These are phyloP conservation scores for Helostoma temminkii DNA, from an alignment of 2,797 vertebrate genomes.

Conservation along the genomic window DNA sequence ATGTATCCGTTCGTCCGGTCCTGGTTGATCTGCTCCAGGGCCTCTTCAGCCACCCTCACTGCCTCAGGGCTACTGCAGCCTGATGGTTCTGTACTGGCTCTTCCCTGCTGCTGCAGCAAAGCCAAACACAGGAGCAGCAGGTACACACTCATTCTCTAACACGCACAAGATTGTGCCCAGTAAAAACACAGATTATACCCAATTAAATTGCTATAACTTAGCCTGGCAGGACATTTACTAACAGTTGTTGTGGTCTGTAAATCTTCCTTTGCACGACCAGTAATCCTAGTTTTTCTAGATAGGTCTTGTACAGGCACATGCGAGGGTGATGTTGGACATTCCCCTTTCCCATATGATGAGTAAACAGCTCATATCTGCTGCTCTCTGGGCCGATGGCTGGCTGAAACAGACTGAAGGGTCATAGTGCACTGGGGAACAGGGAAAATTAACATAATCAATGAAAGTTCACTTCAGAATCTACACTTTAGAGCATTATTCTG, in stretches of 20 bases:
- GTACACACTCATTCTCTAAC: constrained; percentile 59
- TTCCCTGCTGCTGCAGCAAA: constrained; percentile 51
- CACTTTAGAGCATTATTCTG: not conserved
- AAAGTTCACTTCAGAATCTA: not conserved
- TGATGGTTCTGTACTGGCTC: constrained; percentile 25
- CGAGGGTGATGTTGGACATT: constrained; percentile 56
- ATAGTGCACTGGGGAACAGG: constrained; percentile 52
- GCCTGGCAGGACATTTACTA: constrained; percentile 9
- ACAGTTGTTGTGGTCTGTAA: not conserved
- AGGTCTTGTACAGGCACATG: constrained; percentile 9
- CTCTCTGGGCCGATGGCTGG: constrained; percentile 50
- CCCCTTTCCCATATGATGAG: constrained; percentile 39
- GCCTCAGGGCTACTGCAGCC: constrained; percentile 57
- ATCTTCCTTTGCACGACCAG: constrained; percentile 16
- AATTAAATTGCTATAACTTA: constrained; percentile 4
- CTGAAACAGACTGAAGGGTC: constrained; percentile 21
- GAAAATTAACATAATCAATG: not conserved
- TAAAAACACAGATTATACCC: not conserved
- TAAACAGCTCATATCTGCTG: constrained; percentile 71
- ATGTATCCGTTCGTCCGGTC: constrained; percentile 65
- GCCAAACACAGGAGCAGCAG: constrained; percentile 59
- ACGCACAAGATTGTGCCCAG: constrained; percentile 4
- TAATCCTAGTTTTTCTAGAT: constrained; percentile 25
- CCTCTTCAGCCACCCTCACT: constrained; percentile 62
- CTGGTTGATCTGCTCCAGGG: constrained; percentile 72